Conservation (phyloP, 2,113 vertebrate genomes). For the Columba livia region DNA sequence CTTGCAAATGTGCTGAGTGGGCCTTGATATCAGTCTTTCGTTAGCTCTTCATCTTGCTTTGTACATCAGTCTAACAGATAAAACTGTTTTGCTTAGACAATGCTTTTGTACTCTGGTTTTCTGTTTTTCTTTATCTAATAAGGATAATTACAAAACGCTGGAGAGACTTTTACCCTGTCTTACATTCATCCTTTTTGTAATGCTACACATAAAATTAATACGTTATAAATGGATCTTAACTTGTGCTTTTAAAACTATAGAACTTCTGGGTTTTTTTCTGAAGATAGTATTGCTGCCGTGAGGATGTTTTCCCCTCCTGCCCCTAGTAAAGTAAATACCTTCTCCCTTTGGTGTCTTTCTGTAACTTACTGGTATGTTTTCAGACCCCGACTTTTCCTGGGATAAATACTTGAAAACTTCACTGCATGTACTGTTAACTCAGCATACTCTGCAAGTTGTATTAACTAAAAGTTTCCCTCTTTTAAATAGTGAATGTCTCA, state of each 20-base stretch:
- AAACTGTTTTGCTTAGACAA: neutral
- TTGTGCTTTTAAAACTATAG: neutral
- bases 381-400: neutral
- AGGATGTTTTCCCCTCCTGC: neutral
- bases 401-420: neutral
- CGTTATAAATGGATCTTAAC: neutral
- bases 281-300: neutral
- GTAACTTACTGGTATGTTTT: neutral
- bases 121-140: neutral
- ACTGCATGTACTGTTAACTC: conserved; percentile 25
- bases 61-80: neutral
- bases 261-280: neutral
- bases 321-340: neutral
- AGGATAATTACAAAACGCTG: neutral
- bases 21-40: neutral
- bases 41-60: conserved; percentile 35
- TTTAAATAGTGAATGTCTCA: neutral
- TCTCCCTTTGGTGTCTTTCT: neutral
- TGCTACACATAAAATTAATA: neutral
- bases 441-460: conserved; percentile 11
- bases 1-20: conserved; percentile 44
- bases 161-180: neutral
- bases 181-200: neutral
- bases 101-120: neutral
- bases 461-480: neutral